These are phyloP conservation scores for Plebejus argus DNA, from an alignment of 2,888 invertebrate genomes.

Conservation along the genomic window DNA sequence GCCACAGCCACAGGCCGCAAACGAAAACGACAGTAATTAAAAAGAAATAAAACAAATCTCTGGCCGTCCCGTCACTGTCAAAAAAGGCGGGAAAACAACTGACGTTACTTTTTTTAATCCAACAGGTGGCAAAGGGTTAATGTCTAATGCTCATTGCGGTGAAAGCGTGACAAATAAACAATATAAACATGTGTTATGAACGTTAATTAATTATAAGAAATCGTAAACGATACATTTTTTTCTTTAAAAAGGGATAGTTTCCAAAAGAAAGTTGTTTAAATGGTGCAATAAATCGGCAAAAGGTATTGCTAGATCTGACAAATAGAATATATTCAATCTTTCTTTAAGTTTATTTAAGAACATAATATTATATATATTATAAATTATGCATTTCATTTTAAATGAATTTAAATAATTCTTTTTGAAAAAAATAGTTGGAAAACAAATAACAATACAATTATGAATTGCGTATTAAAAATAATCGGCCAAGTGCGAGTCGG, in stretches of 20 bases:
- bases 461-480: too few species aligned
- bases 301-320: neutral
- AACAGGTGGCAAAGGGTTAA: constrained; percentile 73
- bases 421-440: too few species aligned
- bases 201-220: constrained; percentile 77
- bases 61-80: constrained; percentile 56
- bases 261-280: neutral
- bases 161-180: constrained; percentile 76
- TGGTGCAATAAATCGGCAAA: neutral
- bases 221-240: constrained; percentile 58
- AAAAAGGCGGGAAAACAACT: constrained; percentile 70
- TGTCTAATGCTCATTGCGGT: constrained; percentile 59
- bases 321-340: neutral
- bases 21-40: constrained; percentile 74
- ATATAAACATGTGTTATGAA: constrained; percentile 74
- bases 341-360: neutral
- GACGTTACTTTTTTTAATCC: constrained; percentile 57
- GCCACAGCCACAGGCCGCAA: constrained; percentile 48
- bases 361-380: too few species aligned
- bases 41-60: constrained; percentile 80
- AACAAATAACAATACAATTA: too few species aligned
- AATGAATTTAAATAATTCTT: too few species aligned
- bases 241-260: neutral
- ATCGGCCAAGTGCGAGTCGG: too few species aligned
- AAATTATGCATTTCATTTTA: too few species aligned